Evolutionary conservation across 2,797 vertebrate genomes (phyloP).

Genomic region (Coilia nasus): DNA sequence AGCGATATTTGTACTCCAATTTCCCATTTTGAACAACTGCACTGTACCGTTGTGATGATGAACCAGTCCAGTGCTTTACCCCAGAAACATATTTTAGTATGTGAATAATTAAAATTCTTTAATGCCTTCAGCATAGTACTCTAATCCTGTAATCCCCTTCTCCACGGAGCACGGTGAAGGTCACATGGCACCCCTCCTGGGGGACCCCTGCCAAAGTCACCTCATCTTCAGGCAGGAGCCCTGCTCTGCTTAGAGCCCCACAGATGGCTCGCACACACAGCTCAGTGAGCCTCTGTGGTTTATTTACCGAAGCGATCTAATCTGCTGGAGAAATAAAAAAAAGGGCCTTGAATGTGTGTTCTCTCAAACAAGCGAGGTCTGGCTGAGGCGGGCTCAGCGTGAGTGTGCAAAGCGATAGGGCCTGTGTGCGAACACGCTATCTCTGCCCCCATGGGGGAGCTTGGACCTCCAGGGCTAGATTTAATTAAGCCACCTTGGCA

Average conservation of each 20-base stretch:
- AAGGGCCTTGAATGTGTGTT: neutral
- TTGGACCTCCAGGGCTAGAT: neutral
- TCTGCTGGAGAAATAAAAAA: neutral
- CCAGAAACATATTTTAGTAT: neutral
- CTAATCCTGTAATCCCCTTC: neutral
- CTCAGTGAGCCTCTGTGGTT: neutral
- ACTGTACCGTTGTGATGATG: neutral
- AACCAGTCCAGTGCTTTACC: neutral
- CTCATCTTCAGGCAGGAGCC: neutral
- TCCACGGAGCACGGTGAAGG: neutral
- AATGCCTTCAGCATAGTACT: neutral
- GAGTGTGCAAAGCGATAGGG: neutral
- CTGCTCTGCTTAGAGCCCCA: neutral
- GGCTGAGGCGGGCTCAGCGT: neutral
- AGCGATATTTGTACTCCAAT: too few relatives aligned
- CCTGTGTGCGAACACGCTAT: neutral
- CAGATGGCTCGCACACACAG: neutral
- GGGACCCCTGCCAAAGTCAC: neutral
- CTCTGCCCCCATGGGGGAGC: neutral
- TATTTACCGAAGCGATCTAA: constrained; percentile 14
- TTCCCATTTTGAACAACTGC: neutral
- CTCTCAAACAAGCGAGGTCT: constrained; percentile 13
- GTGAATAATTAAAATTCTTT: neutral
- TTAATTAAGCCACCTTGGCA: constrained; percentile 12
- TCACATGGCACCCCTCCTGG: neutral